Base-by-base conservation (phyloP, 2,888 invertebrate genomes). In the Proisotoma minuta region DNA sequence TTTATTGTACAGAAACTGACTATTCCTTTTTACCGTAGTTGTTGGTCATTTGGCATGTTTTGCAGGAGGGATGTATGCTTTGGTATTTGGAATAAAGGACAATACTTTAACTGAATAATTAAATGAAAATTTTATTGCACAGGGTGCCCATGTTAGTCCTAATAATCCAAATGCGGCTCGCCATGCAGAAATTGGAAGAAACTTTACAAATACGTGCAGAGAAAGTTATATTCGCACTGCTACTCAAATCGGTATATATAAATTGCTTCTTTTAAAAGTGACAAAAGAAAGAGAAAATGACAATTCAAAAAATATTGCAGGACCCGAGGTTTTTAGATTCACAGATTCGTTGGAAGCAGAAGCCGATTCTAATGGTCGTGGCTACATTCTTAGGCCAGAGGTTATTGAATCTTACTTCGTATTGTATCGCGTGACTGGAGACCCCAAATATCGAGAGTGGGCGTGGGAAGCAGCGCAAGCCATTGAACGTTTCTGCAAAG, bases 31-130 rank as follows among this genome's bases (percentile, higher is more conserved):
- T 24, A 57, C 54, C 1, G 22, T 69, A 40, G 39, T 68, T 49
- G 69, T 96, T 91, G 98, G 97, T 76, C 98, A 99, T 79, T 81
- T 99, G 59, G 94, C 93, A 1, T 99, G 99, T 78, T 99, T 99
- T 78, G 85, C 91, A 67, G 94, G 50, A 43, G 18, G 34, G 34
- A 34, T 34, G 34, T 34, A 10, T 15, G 34, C 34, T 34, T 34
- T 34, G 15, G 34, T 8, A 34, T 34, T 34, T 34, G 8, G 8
- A 10, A 10, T 34, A 34, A 34, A 34, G 15, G 34, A 10, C 15
- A 34, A 10, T 34, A 34, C 15, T 34, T 34, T 8, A 15, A 10
- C 34, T 15, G 34, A 15, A 5, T 56, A 22, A 18, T 4, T 28
- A 50, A 34, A 15, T 39, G 24, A 49, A 27, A 56, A 10, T 3